Evolutionary conservation across 2,888 invertebrate species (phyloP), one percentile per base, ranked within the genome.

Genomic region (Lasioglossum marginatum): DNA sequence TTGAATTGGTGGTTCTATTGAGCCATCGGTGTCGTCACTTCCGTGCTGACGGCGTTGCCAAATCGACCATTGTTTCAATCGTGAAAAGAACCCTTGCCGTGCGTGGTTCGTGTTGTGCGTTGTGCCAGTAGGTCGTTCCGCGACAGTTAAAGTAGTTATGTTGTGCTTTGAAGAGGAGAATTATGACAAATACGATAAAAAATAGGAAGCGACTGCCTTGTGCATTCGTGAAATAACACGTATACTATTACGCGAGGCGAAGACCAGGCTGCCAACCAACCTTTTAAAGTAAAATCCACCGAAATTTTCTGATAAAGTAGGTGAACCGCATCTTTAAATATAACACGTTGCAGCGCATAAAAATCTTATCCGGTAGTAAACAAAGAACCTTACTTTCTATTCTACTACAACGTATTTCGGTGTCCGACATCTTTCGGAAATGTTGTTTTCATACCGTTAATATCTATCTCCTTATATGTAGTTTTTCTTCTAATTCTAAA

Each of bases 201-300:
- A 88, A 86, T 87, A 83, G 89, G 82, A 85, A 88, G 86, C 81
- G 89, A 48, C 82, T 90, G 79, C 91, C 86, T 52, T 87, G 88
- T 79, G 89, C 91, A 68, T 92, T 92, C 80, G 92, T 93, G 63
- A 94, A 94, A 94, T 94, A 94, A 92, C 93, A 92, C 86, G 86
- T 72, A 70, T 40, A 83, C 74, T 74, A 72, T 73, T 57, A 81
- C 83, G 72, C 34, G 57, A 83, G 87, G 88, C 77, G 85, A 81
- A 85, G 81, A 86, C 72, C 77, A 87, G 76, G 31, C 81, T 81
- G 87, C 83, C 79, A 71, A 60, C 40, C 66, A 79, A 84, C 23
- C 43, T 80, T 79, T 45, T n/a, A 74, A 68, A 76, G 76, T 71
- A 74, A 87, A 87, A 75, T 63, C 66, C 75, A 57, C 77, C 80